A percentile compares a stretch with the other conserved stretches of the same genome.
These are phyloP conservation scores for Neolamprologus devosi DNA, from an alignment of 2,113 vertebrate species.

Conservation along the genomic window DNA sequence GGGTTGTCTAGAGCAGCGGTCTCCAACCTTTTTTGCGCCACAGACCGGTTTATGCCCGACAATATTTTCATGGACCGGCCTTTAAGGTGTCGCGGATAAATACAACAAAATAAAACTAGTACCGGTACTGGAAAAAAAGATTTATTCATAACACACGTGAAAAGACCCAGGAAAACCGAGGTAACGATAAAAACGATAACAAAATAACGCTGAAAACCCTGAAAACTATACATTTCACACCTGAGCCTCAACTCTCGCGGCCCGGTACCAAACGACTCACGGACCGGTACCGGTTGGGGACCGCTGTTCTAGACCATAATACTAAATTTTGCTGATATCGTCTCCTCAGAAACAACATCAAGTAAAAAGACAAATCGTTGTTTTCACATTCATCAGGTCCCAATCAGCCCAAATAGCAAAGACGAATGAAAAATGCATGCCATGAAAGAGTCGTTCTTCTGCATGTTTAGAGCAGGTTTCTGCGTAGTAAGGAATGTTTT, in stretches of 20 bases:
- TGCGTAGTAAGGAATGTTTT: neutral
- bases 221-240: fast-evolving
- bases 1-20: fast-evolving
- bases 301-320: neutral
- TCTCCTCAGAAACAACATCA: neutral
- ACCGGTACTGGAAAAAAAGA: fast-evolving
- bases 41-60: fast-evolving
- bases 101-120: no score
- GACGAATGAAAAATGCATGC: fast-evolving
- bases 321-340: neutral
- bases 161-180: neutral
- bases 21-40: fast-evolving
- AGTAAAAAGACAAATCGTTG: neutral
- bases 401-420: neutral
- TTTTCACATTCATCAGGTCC: neutral
- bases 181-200: fast-evolving
- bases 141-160: neutral
- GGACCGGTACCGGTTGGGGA: fast-evolving
- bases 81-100: no score
- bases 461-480: neutral
- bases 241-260: neutral
- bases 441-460: neutral
- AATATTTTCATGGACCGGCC: fast-evolving
- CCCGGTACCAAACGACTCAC: neutral
- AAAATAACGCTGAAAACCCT: no score